Percentiles rank a stretch among this genome's conserved stretches.
These are phyloP conservation scores for Phrynocephalus guinanensis DNA, from an alignment of 2,797 vertebrate species.

Conservation along the genomic window DNA sequence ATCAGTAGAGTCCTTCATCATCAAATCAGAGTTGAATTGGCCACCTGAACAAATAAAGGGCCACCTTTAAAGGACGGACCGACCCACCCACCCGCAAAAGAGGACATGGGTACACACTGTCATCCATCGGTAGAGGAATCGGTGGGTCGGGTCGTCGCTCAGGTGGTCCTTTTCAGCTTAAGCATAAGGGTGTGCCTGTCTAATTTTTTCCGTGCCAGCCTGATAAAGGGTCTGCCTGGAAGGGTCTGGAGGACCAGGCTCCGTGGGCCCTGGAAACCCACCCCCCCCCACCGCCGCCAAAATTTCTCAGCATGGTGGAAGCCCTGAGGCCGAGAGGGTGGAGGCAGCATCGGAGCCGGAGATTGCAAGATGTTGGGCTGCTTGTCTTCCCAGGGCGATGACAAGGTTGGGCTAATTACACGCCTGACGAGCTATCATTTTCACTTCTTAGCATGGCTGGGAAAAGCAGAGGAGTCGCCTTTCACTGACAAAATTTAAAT, in stretches of 20 bases:
- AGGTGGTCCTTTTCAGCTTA: not conserved
- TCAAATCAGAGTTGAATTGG: too few species aligned
- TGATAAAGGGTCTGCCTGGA: not conserved
- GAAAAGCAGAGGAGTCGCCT: constrained; percentile 36
- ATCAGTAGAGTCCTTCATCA: too few species aligned
- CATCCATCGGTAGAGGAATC: not conserved
- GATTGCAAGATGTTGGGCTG: not conserved
- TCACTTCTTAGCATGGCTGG: constrained; percentile 28
- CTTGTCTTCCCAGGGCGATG: not conserved
- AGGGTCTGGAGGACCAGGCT: not conserved
- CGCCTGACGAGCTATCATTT: constrained; percentile 9
- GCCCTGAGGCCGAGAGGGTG: not conserved
- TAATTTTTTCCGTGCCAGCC: too few species aligned
- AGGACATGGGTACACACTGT: not conserved
- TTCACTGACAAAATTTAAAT: constrained; percentile 25
- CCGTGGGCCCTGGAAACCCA: not conserved
- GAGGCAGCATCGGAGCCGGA: not conserved
- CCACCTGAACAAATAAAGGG: too few species aligned
- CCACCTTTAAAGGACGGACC: too few species aligned
- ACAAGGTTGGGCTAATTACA: constrained; percentile 31
- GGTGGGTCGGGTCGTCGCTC: too few species aligned
- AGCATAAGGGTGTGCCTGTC: not conserved
- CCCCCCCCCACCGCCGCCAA: not conserved
- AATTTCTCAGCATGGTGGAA: not conserved
- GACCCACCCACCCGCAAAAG: too few species aligned